phyloP scores from a whole-genome alignment of 2,797 vertebrate species.

The Thripadectes ignobilis region DNA sequence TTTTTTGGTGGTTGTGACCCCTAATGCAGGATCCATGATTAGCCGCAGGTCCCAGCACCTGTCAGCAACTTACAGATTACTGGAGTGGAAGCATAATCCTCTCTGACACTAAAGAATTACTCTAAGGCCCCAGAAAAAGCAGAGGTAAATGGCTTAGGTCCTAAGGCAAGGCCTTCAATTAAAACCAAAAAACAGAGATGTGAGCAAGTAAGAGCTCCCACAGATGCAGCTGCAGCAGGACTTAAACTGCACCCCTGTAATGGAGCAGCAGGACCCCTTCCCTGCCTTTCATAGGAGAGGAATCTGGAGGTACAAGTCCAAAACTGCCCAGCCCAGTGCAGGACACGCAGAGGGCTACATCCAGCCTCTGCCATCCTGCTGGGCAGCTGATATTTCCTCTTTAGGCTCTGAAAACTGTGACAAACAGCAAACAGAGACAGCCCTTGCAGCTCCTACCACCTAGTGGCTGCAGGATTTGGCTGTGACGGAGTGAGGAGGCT shows the following conservation, averaged over 20 bases:
- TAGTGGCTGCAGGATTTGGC: slow-evolving; percentile 8
- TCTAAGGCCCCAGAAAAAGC: background rate
- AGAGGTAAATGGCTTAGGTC: background rate
- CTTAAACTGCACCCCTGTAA: background rate
- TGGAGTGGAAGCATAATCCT: background rate
- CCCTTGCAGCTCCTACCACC: slow-evolving; percentile 57
- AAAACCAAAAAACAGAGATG: background rate
- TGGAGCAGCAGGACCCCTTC: background rate
- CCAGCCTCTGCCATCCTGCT: background rate
- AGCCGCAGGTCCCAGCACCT: slow-evolving; percentile 6
- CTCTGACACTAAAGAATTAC: background rate
- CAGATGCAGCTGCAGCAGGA: background rate
- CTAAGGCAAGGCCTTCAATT: background rate
- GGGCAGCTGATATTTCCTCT: background rate
- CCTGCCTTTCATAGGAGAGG: background rate
- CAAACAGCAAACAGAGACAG: background rate
- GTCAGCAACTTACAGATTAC: slow-evolving; percentile 31
- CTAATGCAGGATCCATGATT: background rate
- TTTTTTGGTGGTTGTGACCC: slow-evolving; percentile 3
- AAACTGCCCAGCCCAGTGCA: background rate
- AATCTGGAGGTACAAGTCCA: background rate
- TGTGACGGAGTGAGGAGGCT: background rate
- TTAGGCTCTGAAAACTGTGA: background rate
- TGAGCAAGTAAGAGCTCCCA: background rate
- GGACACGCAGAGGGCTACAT: background rate